These are phyloP conservation scores for Ursus arctos DNA, from an alignment of 2,113 vertebrate species.

Conservation along the genomic window DNA sequence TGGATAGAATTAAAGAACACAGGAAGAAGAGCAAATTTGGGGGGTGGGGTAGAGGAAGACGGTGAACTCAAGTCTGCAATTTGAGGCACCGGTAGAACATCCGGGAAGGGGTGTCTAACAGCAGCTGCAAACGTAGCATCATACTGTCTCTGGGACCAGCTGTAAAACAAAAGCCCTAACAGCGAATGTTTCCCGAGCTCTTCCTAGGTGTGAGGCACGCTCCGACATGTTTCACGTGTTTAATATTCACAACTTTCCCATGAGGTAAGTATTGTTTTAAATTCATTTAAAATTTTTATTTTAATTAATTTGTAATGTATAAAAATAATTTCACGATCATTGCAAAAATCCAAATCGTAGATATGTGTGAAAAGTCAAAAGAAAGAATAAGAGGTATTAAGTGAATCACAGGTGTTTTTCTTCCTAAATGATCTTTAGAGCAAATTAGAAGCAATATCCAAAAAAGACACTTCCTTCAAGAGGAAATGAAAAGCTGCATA, in stretches of 20 bases:
- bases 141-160: not conserved
- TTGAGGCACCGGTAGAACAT: not conserved
- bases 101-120: not conserved
- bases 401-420: not conserved
- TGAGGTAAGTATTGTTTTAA: not conserved
- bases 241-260: not conserved
- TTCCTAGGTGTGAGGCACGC: not conserved
- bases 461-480: not conserved
- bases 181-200: not conserved
- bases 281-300: not conserved
- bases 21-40: not conserved
- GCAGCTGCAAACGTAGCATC: not conserved
- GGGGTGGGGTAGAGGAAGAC: not conserved
- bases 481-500: conserved; percentile 1
- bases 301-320: not conserved
- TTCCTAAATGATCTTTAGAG: not conserved
- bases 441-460: conserved; percentile 33
- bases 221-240: not conserved
- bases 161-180: not conserved
- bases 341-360: not conserved
- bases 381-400: not conserved
- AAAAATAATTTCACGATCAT: not conserved
- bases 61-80: not conserved
- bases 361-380: conserved; percentile 9
- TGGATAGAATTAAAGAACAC: not conserved